Conservation (phyloP, 2,888 invertebrate species). For the Caenorhabditis auriculariae region DNA sequence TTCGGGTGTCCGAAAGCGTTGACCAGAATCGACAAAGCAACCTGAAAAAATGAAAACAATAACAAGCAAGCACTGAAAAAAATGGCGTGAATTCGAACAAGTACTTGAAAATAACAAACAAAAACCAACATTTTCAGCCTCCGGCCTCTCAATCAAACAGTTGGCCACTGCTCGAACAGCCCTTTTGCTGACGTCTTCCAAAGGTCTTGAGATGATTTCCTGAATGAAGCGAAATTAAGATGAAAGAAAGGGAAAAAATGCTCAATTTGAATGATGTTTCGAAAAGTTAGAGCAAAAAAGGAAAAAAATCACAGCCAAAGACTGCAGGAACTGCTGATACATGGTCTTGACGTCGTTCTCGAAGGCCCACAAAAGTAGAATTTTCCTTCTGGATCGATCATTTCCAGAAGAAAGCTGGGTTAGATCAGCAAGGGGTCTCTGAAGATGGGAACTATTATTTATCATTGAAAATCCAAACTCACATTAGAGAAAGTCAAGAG, state of each 20-base stretch:
- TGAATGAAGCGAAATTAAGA: slow-evolving; percentile 1
- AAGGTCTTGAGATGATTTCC: slow-evolving; percentile 73
- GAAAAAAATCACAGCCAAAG: slow-evolving; percentile 69
- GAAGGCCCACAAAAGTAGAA: slow-evolving; percentile 76
- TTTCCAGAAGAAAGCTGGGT: slow-evolving; percentile 70
- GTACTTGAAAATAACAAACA: background rate
- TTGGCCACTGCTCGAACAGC: slow-evolving; percentile 76
- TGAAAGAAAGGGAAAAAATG: no score
- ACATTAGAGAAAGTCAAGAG: slow-evolving; percentile 70
- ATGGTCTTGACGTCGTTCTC: slow-evolving; percentile 83
- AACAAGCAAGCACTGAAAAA: background rate
- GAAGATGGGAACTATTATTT: slow-evolving; percentile 18
- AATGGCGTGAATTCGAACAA: background rate
- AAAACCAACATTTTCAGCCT: slow-evolving; percentile 77
- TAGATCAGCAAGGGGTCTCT: slow-evolving; percentile 65
- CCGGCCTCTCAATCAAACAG: slow-evolving; percentile 77
- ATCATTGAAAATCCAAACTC: background rate
- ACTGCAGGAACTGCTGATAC: slow-evolving; percentile 75
- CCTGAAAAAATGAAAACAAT: slow-evolving; percentile 23
- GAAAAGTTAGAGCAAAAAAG: background rate
- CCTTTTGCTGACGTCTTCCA: slow-evolving; percentile 80
- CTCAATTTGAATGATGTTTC: background rate
- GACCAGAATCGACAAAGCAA: slow-evolving; percentile 77
- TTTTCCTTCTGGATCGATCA: slow-evolving; percentile 66
- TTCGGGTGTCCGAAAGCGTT: slow-evolving; percentile 95